These are phyloP conservation scores for Steatocranus sp. DNA, from an alignment of 2,797 vertebrate genomes.

Conservation along the genomic window DNA sequence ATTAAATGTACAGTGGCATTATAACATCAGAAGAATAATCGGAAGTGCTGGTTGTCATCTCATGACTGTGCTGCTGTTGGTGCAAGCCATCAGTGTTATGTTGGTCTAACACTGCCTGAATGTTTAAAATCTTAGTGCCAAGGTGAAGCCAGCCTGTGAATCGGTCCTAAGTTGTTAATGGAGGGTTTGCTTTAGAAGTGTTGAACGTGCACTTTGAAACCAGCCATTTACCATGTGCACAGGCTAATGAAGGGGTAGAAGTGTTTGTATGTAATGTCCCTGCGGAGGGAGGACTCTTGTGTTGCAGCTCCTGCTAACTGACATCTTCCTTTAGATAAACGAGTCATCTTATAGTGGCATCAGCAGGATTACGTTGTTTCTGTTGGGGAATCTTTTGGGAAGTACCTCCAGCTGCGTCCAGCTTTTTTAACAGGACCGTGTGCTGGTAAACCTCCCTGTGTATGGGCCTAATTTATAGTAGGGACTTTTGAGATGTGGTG, in stretches of 20 bases:
- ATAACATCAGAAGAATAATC: neutral
- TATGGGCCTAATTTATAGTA: neutral
- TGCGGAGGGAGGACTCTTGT: neutral
- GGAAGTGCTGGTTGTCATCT: neutral
- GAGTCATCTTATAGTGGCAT: neutral
- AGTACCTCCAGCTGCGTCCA: neutral
- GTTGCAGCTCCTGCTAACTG: neutral
- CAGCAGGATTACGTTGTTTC: neutral
- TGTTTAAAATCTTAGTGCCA: neutral
- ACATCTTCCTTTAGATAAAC: neutral
- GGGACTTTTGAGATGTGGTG: neutral
- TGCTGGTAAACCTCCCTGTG: neutral
- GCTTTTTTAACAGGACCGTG: neutral
- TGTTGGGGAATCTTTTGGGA: neutral
- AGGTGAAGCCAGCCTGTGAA: neutral
- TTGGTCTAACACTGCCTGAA: neutral
- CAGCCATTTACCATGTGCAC: constrained; percentile 10
- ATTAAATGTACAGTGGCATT: neutral
- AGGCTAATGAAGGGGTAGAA: constrained; percentile 29
- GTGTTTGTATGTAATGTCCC: neutral
- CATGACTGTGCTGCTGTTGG: neutral
- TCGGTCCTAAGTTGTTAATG: constrained; percentile 7
- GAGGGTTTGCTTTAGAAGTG: neutral
- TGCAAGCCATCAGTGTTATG: neutral
- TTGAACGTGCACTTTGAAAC: constrained; percentile 34